Conservation (phyloP, 2,797 vertebrate genomes). For the Cossypha niveicapilla region DNA sequence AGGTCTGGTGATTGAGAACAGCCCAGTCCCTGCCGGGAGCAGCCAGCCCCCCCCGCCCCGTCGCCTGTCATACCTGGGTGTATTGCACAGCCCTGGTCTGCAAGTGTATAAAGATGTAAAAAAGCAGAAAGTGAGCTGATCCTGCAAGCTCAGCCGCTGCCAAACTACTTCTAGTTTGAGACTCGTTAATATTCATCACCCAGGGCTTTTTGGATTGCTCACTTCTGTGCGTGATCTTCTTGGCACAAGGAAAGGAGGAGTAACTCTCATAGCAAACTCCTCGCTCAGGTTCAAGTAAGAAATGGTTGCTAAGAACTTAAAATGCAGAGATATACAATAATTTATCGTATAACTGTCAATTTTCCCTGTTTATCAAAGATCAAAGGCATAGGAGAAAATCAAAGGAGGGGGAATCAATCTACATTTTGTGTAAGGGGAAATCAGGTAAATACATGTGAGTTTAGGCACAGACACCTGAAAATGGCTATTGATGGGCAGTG, state of each 20-base stretch:
- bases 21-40: background rate
- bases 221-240: background rate
- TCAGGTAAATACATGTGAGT: background rate
- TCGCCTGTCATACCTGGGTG: fast-evolving
- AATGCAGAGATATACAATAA: background rate
- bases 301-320: background rate
- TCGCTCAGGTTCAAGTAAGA: background rate
- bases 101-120: background rate
- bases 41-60: background rate
- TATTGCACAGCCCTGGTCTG: background rate
- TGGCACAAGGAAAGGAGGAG: background rate
- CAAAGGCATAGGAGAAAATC: background rate
- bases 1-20: background rate
- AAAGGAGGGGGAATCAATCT: background rate
- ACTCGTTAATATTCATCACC: conserved; percentile 47
- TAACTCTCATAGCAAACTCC: background rate
- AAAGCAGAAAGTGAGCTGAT: background rate
- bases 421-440: background rate
- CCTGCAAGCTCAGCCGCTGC: background rate
- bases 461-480: background rate
- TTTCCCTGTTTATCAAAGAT: background rate
- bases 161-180: background rate
- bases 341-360: fast-evolving
- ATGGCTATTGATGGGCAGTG: background rate
- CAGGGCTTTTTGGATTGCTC: conserved; percentile 31